These are phyloP conservation scores for Nilaparvata lugens DNA, from an alignment of 1,140 invertebrate genomes.

Conservation along the genomic window DNA sequence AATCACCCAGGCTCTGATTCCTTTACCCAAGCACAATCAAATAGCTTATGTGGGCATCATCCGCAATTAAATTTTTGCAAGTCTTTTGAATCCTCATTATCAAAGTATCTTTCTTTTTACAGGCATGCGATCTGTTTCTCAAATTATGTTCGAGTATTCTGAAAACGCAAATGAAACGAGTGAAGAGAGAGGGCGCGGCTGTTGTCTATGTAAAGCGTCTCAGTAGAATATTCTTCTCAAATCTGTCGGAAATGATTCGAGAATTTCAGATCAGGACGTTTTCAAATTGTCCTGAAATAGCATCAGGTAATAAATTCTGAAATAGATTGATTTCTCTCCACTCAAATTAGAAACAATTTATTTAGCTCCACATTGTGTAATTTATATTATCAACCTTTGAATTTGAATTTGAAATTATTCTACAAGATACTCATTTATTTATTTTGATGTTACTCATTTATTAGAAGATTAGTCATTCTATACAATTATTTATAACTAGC, in stretches of 20 bases:
- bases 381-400: too few species aligned
- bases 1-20: too few species aligned
- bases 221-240: constrained; percentile 79
- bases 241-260: constrained; percentile 73
- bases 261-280: constrained; percentile 75
- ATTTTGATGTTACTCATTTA: too few species aligned
- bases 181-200: constrained; percentile 82
- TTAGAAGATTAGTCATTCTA: too few species aligned
- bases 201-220: constrained; percentile 75
- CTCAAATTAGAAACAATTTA: constrained; percentile 1
- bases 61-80: too few species aligned
- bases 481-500: too few species aligned
- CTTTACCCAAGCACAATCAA: too few species aligned
- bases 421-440: too few species aligned
- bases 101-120: constrained; percentile 27
- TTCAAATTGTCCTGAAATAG: constrained; percentile 58
- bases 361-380: background rate
- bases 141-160: constrained; percentile 74
- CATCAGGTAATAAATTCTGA: constrained; percentile 38
- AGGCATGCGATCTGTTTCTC: constrained; percentile 79
- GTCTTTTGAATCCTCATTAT: too few species aligned
- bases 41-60: too few species aligned
- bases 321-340: background rate
- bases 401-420: too few species aligned
- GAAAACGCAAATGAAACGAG: constrained; percentile 70